These are phyloP conservation scores for Tetragnatha versicolor DNA, from an alignment of 1,140 invertebrate genomes.

Conservation along the genomic window DNA sequence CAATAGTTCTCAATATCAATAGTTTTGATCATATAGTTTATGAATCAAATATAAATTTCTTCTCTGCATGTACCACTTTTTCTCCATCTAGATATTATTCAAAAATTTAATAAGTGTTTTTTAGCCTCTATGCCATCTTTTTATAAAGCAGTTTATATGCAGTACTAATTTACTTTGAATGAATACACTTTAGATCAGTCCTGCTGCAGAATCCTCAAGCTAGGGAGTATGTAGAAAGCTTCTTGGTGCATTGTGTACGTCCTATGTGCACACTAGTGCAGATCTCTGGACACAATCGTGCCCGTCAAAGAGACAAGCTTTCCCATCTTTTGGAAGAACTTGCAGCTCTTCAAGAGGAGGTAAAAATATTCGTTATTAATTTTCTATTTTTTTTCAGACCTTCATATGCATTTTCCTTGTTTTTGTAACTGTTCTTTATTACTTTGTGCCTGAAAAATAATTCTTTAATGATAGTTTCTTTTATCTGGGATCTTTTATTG, in stretches of 20 bases:
- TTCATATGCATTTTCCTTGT: neutral
- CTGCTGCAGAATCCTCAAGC: conserved; percentile 67
- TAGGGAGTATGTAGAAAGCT: conserved; percentile 86
- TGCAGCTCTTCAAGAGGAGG: conserved; percentile 90
- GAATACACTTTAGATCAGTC: conserved; percentile 39
- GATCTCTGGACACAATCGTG: conserved; percentile 83
- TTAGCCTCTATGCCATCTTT: too few relatives aligned
- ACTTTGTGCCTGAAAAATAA: neutral
- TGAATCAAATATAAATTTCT: too few relatives aligned
- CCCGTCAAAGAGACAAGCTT: conserved; percentile 91
- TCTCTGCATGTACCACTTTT: too few relatives aligned
- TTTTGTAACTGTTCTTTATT: neutral
- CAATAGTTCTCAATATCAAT: too few relatives aligned
- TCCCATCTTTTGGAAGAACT: conserved; percentile 89
- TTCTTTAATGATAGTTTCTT: neutral
- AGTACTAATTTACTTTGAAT: too few relatives aligned
- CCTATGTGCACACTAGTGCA: conserved; percentile 84
- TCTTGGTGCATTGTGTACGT: conserved; percentile 85
- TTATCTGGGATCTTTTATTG: too few relatives aligned
- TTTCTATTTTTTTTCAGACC: neutral
- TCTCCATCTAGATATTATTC: too few relatives aligned
- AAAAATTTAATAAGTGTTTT: too few relatives aligned
- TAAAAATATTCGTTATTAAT: conserved; percentile 60
- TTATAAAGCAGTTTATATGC: too few relatives aligned
- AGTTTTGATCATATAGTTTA: too few relatives aligned